Conservation (phyloP, 2,797 vertebrate species). For the Scarus forsteni region DNA sequence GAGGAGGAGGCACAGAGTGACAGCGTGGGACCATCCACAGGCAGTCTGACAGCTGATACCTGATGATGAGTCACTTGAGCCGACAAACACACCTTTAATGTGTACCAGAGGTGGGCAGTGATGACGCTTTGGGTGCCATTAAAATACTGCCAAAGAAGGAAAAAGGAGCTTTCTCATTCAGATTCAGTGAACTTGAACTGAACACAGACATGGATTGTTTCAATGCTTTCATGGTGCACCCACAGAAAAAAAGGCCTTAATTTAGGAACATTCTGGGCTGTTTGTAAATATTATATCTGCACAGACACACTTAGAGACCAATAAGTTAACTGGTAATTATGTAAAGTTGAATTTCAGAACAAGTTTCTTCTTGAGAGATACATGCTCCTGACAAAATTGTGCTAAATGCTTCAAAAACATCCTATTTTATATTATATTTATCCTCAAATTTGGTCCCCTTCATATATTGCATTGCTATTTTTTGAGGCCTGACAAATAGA, state of each 20-base stretch:
- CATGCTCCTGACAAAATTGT: no score
- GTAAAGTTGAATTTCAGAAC: no score
- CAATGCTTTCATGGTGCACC: background rate
- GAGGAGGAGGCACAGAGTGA: conserved; percentile 59
- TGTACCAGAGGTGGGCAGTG: conserved; percentile 48
- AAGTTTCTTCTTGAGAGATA: no score
- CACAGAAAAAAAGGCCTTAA: background rate
- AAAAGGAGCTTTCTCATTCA: background rate
- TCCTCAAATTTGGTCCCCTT: background rate
- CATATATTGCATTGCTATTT: background rate
- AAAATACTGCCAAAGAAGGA: background rate
- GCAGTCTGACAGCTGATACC: conserved; percentile 55
- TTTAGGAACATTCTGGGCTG: background rate
- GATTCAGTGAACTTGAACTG: background rate
- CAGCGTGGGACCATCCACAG: conserved; percentile 47
- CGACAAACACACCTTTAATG: conserved; percentile 48
- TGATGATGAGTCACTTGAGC: conserved; percentile 54
- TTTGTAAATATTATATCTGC: no score
- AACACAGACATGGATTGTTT: background rate
- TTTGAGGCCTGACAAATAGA: background rate
- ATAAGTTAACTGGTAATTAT: no score
- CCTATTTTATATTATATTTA: background rate
- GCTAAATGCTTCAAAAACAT: no score
- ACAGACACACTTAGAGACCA: no score
- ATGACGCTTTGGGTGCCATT: conserved; percentile 11